Conservation (phyloP, 2,888 invertebrate species). For the Cynaeus angustus region DNA sequence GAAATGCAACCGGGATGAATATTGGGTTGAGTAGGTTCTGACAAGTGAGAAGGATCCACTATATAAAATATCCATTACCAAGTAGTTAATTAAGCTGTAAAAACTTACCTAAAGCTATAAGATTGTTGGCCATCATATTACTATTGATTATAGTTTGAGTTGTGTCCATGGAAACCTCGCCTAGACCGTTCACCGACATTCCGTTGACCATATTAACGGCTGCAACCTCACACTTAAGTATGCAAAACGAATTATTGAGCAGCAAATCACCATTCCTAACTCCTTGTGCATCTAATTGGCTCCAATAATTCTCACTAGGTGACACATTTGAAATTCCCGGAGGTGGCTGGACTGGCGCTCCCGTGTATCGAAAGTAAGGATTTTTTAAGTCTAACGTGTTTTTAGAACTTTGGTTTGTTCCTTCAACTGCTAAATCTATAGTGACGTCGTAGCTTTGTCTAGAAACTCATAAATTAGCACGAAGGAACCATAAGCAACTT, state of each 20-base stretch:
- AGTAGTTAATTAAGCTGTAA: neutral
- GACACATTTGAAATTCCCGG: conserved; percentile 88
- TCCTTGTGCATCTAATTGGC: conserved; percentile 86
- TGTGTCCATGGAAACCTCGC: conserved; percentile 83
- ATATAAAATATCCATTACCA: conserved; percentile 5
- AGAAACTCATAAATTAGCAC: conserved; percentile 55
- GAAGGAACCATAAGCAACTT: neutral
- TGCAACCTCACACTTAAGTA: conserved; percentile 50
- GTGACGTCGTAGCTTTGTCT: conserved; percentile 99
- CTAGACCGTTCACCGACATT: conserved; percentile 83
- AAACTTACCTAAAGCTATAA: conserved; percentile 66
- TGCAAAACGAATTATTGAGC: too few species aligned
- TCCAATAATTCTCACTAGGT: conserved; percentile 95
- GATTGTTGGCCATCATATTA: conserved; percentile 72
- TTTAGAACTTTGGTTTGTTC: conserved; percentile 87
- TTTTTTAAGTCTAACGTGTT: conserved; percentile 98
- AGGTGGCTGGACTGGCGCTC: conserved; percentile 92
- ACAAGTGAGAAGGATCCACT: conserved; percentile 67
- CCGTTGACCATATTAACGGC: conserved; percentile 85
- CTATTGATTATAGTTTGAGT: conserved; percentile 75
- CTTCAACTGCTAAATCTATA: conserved; percentile 93
- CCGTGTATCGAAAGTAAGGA: conserved; percentile 98
- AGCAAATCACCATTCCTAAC: conserved; percentile 73
- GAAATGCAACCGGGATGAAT: conserved; percentile 79
- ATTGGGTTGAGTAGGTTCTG: conserved; percentile 74